phyloP scores from a whole-genome alignment of 2,113 vertebrate species.

The Strix aluco region DNA sequence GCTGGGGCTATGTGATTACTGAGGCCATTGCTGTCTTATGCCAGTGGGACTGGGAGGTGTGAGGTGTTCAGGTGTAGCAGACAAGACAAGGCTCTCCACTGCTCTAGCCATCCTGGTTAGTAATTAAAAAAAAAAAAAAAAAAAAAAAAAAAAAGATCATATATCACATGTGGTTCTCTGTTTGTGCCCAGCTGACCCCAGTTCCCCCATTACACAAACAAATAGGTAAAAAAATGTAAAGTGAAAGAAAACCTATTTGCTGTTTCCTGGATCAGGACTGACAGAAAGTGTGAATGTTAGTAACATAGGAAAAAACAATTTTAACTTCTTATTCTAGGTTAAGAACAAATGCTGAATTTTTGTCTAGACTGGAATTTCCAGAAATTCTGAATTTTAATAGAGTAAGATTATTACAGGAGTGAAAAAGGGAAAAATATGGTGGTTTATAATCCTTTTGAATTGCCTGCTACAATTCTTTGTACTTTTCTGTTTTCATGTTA shows the following conservation, averaged over 20 bases:
- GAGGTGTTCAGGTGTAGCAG: not conserved
- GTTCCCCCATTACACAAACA: not conserved
- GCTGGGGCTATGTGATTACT: accelerated
- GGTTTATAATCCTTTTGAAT: not conserved
- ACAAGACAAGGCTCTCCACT: not conserved
- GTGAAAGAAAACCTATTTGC: not conserved
- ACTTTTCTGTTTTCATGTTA: not conserved
- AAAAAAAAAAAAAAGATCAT: accelerated
- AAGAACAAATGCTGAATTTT: not conserved
- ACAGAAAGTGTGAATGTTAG: not conserved
- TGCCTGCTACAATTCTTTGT: not conserved
- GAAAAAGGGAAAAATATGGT: not conserved
- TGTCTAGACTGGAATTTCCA: not conserved
- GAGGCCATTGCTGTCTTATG: not conserved
- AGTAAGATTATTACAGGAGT: not conserved
- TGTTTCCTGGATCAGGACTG: not conserved
- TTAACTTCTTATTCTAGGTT: not conserved
- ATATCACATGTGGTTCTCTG: not conserved
- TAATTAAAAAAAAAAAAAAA: too few species aligned
- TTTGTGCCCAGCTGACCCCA: not conserved
- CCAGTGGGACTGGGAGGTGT: not conserved
- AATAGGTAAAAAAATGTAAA: not conserved
- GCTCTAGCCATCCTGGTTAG: not conserved
- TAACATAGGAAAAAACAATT: not conserved
- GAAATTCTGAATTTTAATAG: not conserved